phyloP scores from a whole-genome alignment of 2,113 vertebrate genomes.

The Corydoras maculifer region DNA sequence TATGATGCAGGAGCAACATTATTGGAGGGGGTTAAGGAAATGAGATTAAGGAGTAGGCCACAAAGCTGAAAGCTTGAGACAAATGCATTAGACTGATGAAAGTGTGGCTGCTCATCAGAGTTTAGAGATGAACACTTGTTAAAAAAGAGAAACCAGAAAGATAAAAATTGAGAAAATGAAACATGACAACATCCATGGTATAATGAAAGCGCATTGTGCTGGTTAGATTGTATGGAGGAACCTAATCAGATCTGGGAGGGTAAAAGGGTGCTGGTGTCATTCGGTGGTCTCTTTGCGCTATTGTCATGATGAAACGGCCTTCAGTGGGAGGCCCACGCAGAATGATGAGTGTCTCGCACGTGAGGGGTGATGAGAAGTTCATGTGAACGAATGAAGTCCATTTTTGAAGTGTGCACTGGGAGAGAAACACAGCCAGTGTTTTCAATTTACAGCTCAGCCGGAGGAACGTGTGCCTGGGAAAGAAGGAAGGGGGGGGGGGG shows the following conservation, averaged over 20 bases:
- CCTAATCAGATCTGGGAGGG: slow-evolving; percentile 43
- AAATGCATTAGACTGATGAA: slow-evolving; percentile 55
- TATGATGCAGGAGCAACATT: slow-evolving; percentile 43
- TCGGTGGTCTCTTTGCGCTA: slow-evolving; percentile 33
- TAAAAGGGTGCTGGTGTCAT: slow-evolving; percentile 42
- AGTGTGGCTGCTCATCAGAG: slow-evolving; percentile 47
- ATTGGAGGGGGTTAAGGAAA: slow-evolving; percentile 53
- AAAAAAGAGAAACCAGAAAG: slow-evolving; percentile 13
- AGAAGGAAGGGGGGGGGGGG: background rate
- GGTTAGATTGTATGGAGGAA: slow-evolving; percentile 45
- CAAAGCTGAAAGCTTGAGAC: slow-evolving; percentile 28
- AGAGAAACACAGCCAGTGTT: slow-evolving; percentile 43
- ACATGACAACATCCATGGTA: slow-evolving; percentile 39
- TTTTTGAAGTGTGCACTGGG: slow-evolving; percentile 45
- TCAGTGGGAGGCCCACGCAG: slow-evolving; percentile 38
- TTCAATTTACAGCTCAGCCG: slow-evolving; percentile 46
- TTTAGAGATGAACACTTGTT: slow-evolving; percentile 50
- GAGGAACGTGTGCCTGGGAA: slow-evolving; percentile 37
- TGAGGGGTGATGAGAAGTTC: slow-evolving; percentile 50
- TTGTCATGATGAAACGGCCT: slow-evolving; percentile 48
- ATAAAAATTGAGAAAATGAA: slow-evolving; percentile 31
- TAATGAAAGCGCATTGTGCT: slow-evolving; percentile 46
- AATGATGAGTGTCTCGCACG: slow-evolving; percentile 48
- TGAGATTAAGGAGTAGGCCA: slow-evolving; percentile 46
- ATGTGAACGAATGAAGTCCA: slow-evolving; percentile 49